phyloP scores from a whole-genome alignment of 2,888 invertebrate species.

The Lasioglossum oenotherae region DNA sequence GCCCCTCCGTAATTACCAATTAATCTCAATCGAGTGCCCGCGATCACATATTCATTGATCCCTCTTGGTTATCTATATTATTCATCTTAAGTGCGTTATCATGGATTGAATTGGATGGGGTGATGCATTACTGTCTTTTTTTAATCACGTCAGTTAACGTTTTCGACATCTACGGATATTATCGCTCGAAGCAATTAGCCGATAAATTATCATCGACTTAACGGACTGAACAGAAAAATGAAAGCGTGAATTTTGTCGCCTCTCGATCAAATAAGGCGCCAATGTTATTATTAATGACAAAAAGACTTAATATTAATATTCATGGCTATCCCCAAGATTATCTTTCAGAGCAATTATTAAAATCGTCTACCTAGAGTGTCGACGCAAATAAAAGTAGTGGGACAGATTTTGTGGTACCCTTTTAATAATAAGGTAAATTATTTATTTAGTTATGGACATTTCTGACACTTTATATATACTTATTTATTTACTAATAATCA shows the following conservation, averaged over 20 bases:
- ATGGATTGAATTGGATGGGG: not conserved
- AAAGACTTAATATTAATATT: not conserved
- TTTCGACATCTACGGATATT: constrained; percentile 19
- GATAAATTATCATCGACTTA: constrained; percentile 15
- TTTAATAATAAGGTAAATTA: not conserved
- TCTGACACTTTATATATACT: not conserved
- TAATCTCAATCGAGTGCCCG: constrained; percentile 30
- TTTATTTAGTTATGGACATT: not conserved
- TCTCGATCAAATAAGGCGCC: not conserved
- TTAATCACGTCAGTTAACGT: constrained; percentile 19
- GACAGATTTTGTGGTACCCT: not conserved
- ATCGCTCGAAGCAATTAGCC: constrained; percentile 12
- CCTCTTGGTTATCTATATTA: constrained; percentile 39
- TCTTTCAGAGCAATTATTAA: not conserved
- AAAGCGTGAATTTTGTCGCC: not conserved
- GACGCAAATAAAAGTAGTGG: not conserved
- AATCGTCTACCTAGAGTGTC: not conserved
- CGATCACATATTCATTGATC: constrained; percentile 13
- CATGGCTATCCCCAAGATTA: not conserved
- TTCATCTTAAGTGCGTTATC: constrained; percentile 35
- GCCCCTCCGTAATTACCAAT: not conserved
- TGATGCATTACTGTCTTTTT: constrained; percentile 1
- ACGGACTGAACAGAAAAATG: not conserved
- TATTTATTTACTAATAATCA: not conserved
- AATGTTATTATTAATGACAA: not conserved